These are phyloP conservation scores for Centropus unirufus DNA, from an alignment of 2,113 vertebrate genomes.

Conservation along the genomic window DNA sequence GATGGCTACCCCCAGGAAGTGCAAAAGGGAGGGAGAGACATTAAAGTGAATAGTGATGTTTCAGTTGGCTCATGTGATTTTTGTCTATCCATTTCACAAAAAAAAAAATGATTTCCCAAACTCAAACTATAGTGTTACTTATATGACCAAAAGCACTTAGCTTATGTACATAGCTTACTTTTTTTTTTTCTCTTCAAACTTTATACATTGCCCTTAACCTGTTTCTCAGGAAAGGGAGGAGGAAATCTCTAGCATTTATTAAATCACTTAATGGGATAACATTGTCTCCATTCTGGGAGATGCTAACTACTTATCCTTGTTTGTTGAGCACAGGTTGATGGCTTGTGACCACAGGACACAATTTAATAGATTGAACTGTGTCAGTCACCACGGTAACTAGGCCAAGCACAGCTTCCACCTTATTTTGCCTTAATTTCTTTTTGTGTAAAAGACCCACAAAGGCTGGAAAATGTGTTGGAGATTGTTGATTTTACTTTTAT, in stretches of 20 bases:
- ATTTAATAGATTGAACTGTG: conserved; percentile 63
- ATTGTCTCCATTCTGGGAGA: neutral
- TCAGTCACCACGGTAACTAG: conserved; percentile 61
- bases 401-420: neutral
- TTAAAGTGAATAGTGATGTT: neutral
- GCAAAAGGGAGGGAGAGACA: neutral
- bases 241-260: conserved; percentile 19
- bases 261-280: neutral
- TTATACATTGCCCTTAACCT: neutral
- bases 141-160: neutral
- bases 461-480: neutral
- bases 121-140: neutral
- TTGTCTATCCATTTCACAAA: neutral
- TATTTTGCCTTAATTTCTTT: conserved; percentile 36
- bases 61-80: neutral
- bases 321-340: conserved; percentile 25
- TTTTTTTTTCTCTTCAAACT: neutral
- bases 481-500: neutral
- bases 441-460: neutral
- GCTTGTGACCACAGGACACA: conserved; percentile 47
- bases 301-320: neutral
- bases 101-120: neutral
- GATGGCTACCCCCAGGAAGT: neutral
- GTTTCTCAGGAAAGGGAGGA: neutral
- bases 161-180: neutral